Conservation (phyloP, 2,113 vertebrate species). For the Lipophrys pholis region DNA sequence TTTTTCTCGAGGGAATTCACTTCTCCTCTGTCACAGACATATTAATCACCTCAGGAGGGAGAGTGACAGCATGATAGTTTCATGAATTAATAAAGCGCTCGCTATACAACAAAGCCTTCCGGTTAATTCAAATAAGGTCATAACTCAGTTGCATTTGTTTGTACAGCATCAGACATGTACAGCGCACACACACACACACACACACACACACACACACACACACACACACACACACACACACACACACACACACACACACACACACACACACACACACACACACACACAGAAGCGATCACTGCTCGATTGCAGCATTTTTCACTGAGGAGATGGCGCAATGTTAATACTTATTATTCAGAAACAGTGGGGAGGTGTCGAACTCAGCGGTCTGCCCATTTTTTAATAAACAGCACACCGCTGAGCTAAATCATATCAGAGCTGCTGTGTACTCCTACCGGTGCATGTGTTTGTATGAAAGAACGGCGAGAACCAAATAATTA, state of each 20-base stretch:
- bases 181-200: background rate
- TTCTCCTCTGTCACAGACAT: constrained; percentile 60
- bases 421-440: constrained; percentile 60
- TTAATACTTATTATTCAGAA: constrained; percentile 74
- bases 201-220: constrained; percentile 5
- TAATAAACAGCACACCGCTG: constrained; percentile 71
- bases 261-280: background rate
- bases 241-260: background rate
- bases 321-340: constrained; percentile 45
- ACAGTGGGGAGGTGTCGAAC: constrained; percentile 72
- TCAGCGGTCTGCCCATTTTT: constrained; percentile 71
- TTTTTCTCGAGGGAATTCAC: constrained; percentile 57
- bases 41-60: constrained; percentile 70
- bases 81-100: constrained; percentile 77
- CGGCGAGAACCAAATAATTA: constrained; percentile 15
- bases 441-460: constrained; percentile 15
- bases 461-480: constrained; percentile 28
- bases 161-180: constrained; percentile 26
- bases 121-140: constrained; percentile 74
- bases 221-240: background rate
- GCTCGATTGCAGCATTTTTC: constrained; percentile 43
- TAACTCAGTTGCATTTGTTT: constrained; percentile 73
- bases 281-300: background rate
- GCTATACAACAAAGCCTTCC: constrained; percentile 72
- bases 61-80: constrained; percentile 68